phyloP scores from a whole-genome alignment of 1,140 invertebrate genomes.

The Sminthurinus signatus region DNA sequence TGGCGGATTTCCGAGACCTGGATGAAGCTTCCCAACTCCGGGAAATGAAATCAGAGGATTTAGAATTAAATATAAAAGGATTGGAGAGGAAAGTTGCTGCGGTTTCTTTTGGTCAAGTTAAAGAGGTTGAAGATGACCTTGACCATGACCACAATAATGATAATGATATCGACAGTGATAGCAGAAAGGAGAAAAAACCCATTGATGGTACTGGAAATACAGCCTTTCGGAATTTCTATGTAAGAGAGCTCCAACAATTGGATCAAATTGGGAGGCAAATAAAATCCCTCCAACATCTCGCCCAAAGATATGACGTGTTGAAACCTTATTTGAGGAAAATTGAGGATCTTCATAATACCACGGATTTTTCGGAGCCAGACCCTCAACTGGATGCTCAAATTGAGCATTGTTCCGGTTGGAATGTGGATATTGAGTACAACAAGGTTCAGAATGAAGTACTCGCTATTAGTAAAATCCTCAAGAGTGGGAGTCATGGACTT shows the following conservation, averaged over 20 bases:
- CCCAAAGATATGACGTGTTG: conserved; percentile 27
- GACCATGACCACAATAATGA: no score
- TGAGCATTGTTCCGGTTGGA: conserved; percentile 39
- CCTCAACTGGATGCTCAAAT: conserved; percentile 28
- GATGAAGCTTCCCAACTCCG: conserved; percentile 3
- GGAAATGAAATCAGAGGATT: conserved; percentile 4
- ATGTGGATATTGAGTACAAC: conserved; percentile 33
- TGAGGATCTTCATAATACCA: conserved; percentile 7
- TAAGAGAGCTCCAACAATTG: conserved; percentile 30
- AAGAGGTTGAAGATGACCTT: background rate
- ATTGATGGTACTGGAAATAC: background rate
- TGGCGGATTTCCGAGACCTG: conserved; percentile 5
- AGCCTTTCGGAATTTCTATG: conserved; percentile 34
- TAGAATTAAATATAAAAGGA: no score
- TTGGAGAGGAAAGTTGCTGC: background rate
- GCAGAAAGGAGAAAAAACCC: no score
- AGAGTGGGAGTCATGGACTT: background rate
- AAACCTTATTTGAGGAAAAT: conserved; percentile 34
- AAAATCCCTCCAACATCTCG: conserved; percentile 25
- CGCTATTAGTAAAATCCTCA: conserved; percentile 24
- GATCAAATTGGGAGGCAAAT: conserved; percentile 36
- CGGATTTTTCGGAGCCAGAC: conserved; percentile 24
- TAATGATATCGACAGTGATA: background rate
- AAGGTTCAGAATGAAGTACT: conserved; percentile 31
- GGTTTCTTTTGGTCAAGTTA: background rate